Base-by-base conservation (phyloP, 2,113 vertebrate genomes). In the Dicaeum eximium region DNA sequence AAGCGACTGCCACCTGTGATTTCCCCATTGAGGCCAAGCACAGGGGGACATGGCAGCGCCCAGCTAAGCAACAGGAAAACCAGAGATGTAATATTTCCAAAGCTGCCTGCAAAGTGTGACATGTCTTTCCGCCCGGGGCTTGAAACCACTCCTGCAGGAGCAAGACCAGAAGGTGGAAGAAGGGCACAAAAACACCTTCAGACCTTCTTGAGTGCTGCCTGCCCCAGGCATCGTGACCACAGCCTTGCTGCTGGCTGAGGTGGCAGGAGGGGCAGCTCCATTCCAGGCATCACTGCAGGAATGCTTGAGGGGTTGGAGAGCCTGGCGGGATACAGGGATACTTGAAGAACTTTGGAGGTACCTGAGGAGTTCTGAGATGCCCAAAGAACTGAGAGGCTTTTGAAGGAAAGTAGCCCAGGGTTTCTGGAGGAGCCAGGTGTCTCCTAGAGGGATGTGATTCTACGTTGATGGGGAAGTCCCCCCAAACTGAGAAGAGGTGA, bases 1-100 rank as follows among this genome's bases (percentile, higher is more conserved):
- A 33, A 72, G 27, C 0, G 1, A 44, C 40, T 64, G 50, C 28
- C 71, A 92, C 75, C 89, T 95, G 60, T 66, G n/a, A 84, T 96
- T 96, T 93, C 94, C 64, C 12, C 96, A 88, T 25, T 2, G 7
- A 4, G 12, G 82, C 19, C 1, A 5, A 51, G 62, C 44, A 28
- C 0, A 0, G 65, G 86, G 57, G 64, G 20, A 44, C 71, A 24
- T 0, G 0, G 48, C 79, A 61, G 37, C 4, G 0, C 48, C 22
- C 48, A 5, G 71, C 82, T 90, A 72, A 86, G 53, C 75, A 94
- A 96, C 95, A 95, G 91, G 93, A 96, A 96, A 92, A 93, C 83
- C 89, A 96, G 64, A 92, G 37, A 73, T 2, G 7, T 50, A 95
- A 27, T 80, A 70, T 77, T 86, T 90, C 80, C 62, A 88, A 88